Conservation (phyloP, 2,113 vertebrate genomes). For the Motacilla tschutschensis region DNA sequence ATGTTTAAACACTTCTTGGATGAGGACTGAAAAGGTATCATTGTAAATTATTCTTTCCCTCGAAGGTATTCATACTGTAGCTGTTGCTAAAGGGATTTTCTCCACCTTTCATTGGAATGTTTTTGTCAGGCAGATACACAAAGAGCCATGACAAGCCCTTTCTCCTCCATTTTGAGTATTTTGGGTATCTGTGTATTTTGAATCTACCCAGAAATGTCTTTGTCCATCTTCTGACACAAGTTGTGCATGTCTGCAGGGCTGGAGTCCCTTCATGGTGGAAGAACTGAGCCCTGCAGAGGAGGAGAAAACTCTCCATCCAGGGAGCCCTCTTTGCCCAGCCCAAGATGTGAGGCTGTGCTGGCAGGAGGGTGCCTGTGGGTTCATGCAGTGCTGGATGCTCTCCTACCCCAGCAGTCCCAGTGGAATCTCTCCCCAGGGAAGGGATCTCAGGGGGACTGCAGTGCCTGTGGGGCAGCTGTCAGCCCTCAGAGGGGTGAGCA, state of each 20-base stretch:
- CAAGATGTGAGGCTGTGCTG: accelerated
- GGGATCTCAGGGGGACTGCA: not conserved
- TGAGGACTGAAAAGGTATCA: not conserved
- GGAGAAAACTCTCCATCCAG: not conserved
- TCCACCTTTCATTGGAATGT: not conserved
- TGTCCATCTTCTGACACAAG: not conserved
- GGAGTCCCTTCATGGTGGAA: accelerated
- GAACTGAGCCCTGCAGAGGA: not conserved
- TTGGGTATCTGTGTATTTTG: not conserved
- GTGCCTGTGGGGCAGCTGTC: not conserved
- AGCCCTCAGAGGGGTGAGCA: accelerated
- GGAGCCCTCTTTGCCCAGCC: not conserved
- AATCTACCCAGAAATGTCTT: not conserved
- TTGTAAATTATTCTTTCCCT: not conserved
- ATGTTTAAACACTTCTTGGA: conserved; percentile 6
- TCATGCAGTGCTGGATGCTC: not conserved
- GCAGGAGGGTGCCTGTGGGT: not conserved
- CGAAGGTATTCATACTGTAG: not conserved
- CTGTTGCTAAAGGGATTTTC: conserved; percentile 14
- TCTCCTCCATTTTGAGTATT: not conserved
- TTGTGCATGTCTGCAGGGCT: not conserved
- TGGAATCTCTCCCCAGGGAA: not conserved
- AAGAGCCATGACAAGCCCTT: not conserved
- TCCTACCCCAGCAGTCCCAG: not conserved
- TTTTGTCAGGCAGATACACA: not conserved